A percentile compares a stretch with the other conserved stretches of the same genome.
Conservation (phyloP, 2,888 invertebrate species). For the Drosophila suboccidentalis region DNA sequence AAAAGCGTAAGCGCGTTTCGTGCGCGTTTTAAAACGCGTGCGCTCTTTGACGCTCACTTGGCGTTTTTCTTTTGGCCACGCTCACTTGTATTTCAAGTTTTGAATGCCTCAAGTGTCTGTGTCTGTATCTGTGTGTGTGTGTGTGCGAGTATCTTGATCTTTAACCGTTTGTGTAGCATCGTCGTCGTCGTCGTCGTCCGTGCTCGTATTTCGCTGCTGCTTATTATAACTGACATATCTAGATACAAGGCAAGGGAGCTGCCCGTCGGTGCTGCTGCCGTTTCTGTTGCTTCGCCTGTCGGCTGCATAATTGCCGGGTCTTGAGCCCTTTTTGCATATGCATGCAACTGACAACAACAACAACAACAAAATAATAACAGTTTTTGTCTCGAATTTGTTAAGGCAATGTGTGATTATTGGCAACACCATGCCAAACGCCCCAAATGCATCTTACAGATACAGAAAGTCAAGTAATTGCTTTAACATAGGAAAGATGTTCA, state of each 20-base stretch:
- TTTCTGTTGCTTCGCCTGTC: conserved; percentile 22
- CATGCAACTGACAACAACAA: conserved; percentile 7
- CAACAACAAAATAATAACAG: conserved; percentile 50
- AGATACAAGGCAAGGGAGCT: conserved; percentile 48
- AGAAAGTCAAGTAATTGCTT: neutral
- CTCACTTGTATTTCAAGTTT: conserved; percentile 75
- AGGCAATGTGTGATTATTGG: conserved; percentile 63
- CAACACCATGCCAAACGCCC: conserved; percentile 55
- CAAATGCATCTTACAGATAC: conserved; percentile 2
- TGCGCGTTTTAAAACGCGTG: conserved; percentile 53
- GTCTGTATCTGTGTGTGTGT: conserved; percentile 24
- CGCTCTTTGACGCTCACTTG: conserved; percentile 24
- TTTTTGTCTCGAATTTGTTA: conserved; percentile 54
- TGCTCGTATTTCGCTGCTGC: conserved; percentile 72
- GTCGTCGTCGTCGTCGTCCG: conserved; percentile 31
- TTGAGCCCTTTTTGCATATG: conserved; percentile 56
- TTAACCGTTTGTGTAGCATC: conserved; percentile 53
- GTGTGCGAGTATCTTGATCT: conserved; percentile 62
- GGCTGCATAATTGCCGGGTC: conserved; percentile 60
- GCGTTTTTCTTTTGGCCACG: conserved; percentile 41
- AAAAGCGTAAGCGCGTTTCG: conserved; percentile 12
- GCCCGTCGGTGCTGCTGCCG: conserved; percentile 18
- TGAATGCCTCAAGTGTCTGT: conserved; percentile 35
- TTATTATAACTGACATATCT: conserved; percentile 77
- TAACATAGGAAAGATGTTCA: neutral